A percentile compares a stretch with the other conserved stretches of the same genome.
phyloP scores from a whole-genome alignment of 2,797 vertebrate species.

The Lateolabrax maculatus region DNA sequence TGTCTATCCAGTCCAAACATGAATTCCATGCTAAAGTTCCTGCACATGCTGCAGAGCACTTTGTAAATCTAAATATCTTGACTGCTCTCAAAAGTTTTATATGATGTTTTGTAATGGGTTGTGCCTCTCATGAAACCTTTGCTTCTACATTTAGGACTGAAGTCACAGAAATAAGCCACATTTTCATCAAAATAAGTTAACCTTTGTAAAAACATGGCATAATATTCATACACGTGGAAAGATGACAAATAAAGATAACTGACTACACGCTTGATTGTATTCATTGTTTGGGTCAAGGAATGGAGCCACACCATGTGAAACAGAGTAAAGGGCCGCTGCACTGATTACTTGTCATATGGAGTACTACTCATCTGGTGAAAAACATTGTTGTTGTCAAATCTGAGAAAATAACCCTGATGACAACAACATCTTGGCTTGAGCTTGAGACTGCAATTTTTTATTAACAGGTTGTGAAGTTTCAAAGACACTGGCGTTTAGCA shows the following conservation, averaged over 20 bases:
- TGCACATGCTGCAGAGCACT: background rate
- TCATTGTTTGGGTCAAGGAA: background rate
- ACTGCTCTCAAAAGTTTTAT: background rate
- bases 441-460: background rate
- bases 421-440: background rate
- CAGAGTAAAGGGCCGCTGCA: background rate
- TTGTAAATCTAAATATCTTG: background rate
- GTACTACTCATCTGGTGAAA: background rate
- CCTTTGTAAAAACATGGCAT: background rate
- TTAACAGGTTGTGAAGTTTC: background rate
- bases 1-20: conserved; percentile 40
- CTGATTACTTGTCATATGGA: background rate
- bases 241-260: too few relatives aligned
- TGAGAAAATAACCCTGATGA: background rate
- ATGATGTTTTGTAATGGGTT: background rate
- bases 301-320: background rate
- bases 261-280: background rate
- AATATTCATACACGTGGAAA: background rate
- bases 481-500: background rate
- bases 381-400: background rate
- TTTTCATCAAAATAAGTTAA: background rate
- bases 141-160: background rate
- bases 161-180: background rate
- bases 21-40: conserved; percentile 28
- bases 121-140: background rate